These are phyloP conservation scores for Ariopsis seemanni DNA, from an alignment of 2,113 vertebrate species.

Conservation along the genomic window DNA sequence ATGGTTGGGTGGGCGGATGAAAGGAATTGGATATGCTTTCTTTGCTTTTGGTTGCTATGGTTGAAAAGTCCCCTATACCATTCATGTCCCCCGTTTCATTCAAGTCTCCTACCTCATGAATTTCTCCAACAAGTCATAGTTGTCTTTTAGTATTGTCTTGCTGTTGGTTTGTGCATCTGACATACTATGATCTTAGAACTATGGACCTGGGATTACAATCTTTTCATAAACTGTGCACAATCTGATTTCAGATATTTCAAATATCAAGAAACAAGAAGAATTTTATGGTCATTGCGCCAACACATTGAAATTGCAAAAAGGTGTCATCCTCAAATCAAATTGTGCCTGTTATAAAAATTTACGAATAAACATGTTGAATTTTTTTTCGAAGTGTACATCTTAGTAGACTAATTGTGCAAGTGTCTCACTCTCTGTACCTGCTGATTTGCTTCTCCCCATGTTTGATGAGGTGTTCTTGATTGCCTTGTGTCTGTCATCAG, in stretches of 20 bases:
- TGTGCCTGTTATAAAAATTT: too few species aligned
- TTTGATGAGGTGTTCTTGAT: conserved; percentile 63
- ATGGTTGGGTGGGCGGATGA: conserved; percentile 50
- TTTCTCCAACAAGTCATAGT: neutral
- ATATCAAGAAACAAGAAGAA: too few species aligned
- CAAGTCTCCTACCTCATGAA: neutral
- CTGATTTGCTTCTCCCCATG: conserved; percentile 60
- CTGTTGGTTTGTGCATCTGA: neutral
- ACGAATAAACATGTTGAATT: neutral
- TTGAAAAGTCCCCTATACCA: conserved; percentile 48
- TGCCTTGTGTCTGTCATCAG: conserved; percentile 57
- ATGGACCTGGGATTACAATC: neutral
- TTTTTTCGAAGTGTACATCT: neutral
- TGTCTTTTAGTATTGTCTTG: neutral
- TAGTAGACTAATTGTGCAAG: conserved; percentile 14
- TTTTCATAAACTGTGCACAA: neutral
- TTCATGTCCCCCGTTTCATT: neutral
- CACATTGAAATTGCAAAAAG: too few species aligned
- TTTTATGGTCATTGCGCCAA: too few species aligned
- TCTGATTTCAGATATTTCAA: too few species aligned
- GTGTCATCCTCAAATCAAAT: too few species aligned
- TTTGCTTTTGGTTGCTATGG: conserved; percentile 58
- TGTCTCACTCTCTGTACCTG: conserved; percentile 25
- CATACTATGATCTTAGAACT: neutral
- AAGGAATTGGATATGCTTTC: conserved; percentile 53